A percentile compares a stretch with the other conserved stretches of the same genome.
Conservation (phyloP, 2,888 invertebrate genomes). For the Agriopis leucophaearia region DNA sequence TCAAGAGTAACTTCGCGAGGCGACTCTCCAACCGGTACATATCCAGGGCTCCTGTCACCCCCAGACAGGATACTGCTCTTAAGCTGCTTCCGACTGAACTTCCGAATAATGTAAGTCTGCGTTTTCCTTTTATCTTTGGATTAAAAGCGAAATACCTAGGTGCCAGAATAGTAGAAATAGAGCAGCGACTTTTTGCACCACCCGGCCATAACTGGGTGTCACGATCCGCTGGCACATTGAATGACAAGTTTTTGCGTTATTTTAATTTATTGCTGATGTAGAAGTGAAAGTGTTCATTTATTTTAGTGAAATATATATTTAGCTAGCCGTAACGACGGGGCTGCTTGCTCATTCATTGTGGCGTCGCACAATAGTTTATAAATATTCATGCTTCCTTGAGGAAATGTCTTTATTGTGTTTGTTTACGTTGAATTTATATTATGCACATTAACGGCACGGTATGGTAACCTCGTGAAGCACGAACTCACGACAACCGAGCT, state of each 20-base stretch:
- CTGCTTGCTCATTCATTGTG: conserved; percentile 37
- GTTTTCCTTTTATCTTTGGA: background rate
- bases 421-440: conserved; percentile 42
- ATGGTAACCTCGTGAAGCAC: conserved; percentile 27
- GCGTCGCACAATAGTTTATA: conserved; percentile 42
- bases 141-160: background rate
- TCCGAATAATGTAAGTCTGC: conserved; percentile 66
- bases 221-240: conserved; percentile 29
- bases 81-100: conserved; percentile 59
- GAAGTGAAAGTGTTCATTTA: conserved; percentile 45
- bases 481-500: conserved; percentile 33
- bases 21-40: conserved; percentile 79
- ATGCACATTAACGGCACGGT: conserved; percentile 27
- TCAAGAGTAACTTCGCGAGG: conserved; percentile 82
- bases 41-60: conserved; percentile 61
- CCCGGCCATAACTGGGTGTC: conserved; percentile 15
- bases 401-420: conserved; percentile 47
- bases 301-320: conserved; percentile 28
- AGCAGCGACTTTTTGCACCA: conserved; percentile 11
- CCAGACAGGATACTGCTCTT: conserved; percentile 61
- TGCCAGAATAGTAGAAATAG: conserved; percentile 2
- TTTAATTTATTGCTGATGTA: conserved; percentile 42
- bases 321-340: conserved; percentile 33
- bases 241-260: conserved; percentile 40
- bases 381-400: conserved; percentile 50